These are phyloP conservation scores for Lasioglossum figueresi DNA, from an alignment of 2,888 invertebrate genomes.

Conservation along the genomic window DNA sequence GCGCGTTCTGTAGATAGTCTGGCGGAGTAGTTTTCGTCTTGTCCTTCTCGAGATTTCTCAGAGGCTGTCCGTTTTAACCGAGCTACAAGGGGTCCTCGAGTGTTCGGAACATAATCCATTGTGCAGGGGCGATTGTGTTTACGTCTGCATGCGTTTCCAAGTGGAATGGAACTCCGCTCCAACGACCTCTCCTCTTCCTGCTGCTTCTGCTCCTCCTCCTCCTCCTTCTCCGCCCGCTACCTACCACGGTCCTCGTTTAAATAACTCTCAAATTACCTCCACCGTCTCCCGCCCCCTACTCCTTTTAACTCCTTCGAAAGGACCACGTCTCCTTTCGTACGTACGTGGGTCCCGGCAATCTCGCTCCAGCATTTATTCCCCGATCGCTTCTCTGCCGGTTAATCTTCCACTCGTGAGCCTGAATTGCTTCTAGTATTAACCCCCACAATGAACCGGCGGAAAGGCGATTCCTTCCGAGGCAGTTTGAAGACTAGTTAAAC, in stretches of 20 bases:
- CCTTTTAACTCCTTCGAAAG: conserved; percentile 46
- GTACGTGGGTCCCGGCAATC: conserved; percentile 31
- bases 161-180: conserved; percentile 64
- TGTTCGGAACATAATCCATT: conserved; percentile 73
- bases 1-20: conserved; percentile 58
- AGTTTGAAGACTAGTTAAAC: conserved; percentile 39
- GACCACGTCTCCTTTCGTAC: conserved; percentile 42
- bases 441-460: conserved; percentile 27
- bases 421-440: conserved; percentile 41
- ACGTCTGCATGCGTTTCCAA: conserved; percentile 73
- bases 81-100: conserved; percentile 57
- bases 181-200: conserved; percentile 24
- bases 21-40: conserved; percentile 33
- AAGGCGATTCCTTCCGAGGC: conserved; percentile 40
- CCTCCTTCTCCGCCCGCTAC: not conserved
- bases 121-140: conserved; percentile 77
- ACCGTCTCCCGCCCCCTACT: conserved; percentile 48
- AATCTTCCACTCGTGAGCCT: conserved; percentile 30
- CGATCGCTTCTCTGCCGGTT: conserved; percentile 49
- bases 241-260: conserved; percentile 68
- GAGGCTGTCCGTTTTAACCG: conserved; percentile 40
- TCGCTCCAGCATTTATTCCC: conserved; percentile 51
- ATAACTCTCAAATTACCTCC: conserved; percentile 78
- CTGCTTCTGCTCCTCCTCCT: not conserved
- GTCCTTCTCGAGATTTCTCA: conserved; percentile 50